Evolutionary conservation across 1,140 invertebrate species (phyloP), one percentile per base, ranked within the genome.

Genomic region (Drosophila leontia): DNA sequence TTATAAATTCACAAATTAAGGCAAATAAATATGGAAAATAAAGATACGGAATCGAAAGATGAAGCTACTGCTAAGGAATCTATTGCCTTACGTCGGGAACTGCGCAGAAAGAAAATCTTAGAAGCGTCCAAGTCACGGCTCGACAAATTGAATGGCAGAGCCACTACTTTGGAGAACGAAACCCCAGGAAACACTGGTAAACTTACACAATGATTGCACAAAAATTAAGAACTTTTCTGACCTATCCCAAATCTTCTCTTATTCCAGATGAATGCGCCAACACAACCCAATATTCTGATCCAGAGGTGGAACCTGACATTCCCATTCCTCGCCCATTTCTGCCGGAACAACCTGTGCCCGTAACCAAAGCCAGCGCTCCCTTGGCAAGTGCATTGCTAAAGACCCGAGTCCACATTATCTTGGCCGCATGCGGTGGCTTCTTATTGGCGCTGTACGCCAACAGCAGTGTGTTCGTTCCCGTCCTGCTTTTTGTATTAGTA

Each of bases 141-240:
- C 8, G 68, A 82, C 41, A 82, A 82, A 47, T 45, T 82, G 0
- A 82, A 82, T 57, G 74, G 80, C n/a, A 55, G 32, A 70, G 23
- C 42, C 3, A 35, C 48, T 12, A 4, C 50, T 5, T 11, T 67
- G 11, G 62, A 70, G 7, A 51, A 12, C 7, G 63, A 70, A 23
- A 13, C 15, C 7, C 7, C 17, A 13, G 63, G 60, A 39, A 55
- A 47, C 17, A 7, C 32, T 45, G 42, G 29, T 53, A 45, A 6
- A 29, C 7, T 32, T 7, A 35, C 26, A 50, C n/a, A 67, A 53
- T 55, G 29, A 11, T 26, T 26, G 0, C n/a, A 41, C 53, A 37
- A n/a, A 56, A 56, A 23, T 11, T 15, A 23, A 15, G 11, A 2
- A 37, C 17, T 6, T 17, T 15, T 39, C 17, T 42, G 35, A 57